These are phyloP conservation scores for Dermochelys coriacea DNA, from an alignment of 2,797 vertebrate species.

Conservation along the genomic window DNA sequence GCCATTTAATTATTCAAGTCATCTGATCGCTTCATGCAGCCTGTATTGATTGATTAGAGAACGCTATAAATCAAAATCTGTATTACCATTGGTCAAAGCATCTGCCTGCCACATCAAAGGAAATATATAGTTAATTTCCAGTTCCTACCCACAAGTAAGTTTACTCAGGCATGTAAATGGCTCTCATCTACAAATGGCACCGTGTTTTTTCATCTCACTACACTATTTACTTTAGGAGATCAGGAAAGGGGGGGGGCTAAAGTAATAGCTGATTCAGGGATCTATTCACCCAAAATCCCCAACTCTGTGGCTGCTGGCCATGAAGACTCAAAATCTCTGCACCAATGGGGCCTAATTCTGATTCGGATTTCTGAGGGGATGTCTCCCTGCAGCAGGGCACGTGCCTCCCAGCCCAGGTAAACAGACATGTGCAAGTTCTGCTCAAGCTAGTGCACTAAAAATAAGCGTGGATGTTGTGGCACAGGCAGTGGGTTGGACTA, in stretches of 20 bases:
- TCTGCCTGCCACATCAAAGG: not conserved
- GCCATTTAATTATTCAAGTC: slow-evolving; percentile 75
- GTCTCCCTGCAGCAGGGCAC: not conserved
- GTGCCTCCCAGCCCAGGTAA: not conserved
- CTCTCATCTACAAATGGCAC: slow-evolving; percentile 52
- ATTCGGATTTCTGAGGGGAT: not conserved
- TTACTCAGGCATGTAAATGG: slow-evolving; percentile 62
- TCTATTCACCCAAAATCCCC: slow-evolving; percentile 10
- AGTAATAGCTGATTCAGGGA: slow-evolving; percentile 50
- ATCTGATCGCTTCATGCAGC: slow-evolving; percentile 45
- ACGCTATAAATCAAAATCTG: slow-evolving; percentile 68
- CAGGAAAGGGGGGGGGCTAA: slow-evolving; percentile 1
- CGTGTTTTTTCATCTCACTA: slow-evolving; percentile 23
- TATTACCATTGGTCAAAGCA: slow-evolving; percentile 21
- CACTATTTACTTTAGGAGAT: slow-evolving; percentile 62
- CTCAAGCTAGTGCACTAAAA: not conserved
- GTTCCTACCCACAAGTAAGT: slow-evolving; percentile 37
- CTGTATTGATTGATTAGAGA: slow-evolving; percentile 63
- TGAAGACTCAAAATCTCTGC: not conserved
- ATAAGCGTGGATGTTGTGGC: not conserved
- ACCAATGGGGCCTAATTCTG: not conserved
- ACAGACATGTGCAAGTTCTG: not conserved
- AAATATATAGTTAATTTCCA: slow-evolving; percentile 7
- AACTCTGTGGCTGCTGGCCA: slow-evolving; percentile 27
- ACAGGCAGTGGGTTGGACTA: not conserved